Conservation (phyloP, 2,888 invertebrate genomes). For the Sarcophaga carnaria region DNA sequence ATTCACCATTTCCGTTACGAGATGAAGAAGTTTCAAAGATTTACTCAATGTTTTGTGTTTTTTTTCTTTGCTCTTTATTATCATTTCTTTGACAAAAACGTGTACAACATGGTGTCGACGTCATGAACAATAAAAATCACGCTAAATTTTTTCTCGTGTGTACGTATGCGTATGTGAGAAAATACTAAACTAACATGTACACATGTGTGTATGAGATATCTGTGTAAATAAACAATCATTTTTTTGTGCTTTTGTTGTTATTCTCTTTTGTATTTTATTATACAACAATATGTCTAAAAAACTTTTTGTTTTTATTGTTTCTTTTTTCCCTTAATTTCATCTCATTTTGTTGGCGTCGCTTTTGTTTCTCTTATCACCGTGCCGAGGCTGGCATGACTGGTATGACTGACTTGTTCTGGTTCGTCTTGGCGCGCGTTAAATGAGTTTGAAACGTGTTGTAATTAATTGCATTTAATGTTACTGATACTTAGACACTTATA, state of each 20-base stretch:
- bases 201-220: constrained; percentile 53
- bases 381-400: constrained; percentile 3
- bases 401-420: constrained; percentile 45
- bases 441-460: constrained; percentile 69
- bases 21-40: constrained; percentile 36
- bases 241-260: neutral
- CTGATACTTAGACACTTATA: constrained; percentile 62
- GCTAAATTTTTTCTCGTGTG: constrained; percentile 48
- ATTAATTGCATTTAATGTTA: constrained; percentile 67
- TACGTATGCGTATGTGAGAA: neutral
- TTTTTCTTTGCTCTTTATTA: neutral
- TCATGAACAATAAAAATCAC: constrained; percentile 75
- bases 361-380: constrained; percentile 41
- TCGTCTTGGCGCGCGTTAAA: constrained; percentile 52
- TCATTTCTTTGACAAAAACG: constrained; percentile 22
- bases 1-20: neutral
- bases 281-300: neutral
- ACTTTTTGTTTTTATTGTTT: constrained; percentile 6
- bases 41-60: neutral
- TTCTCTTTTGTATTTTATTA: constrained; percentile 9
- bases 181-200: constrained; percentile 68
- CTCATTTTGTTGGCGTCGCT: neutral
- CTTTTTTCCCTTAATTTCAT: constrained; percentile 18
- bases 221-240: neutral
- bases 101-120: constrained; percentile 70